These are phyloP conservation scores for Isurus oxyrinchus DNA, from an alignment of 2,113 vertebrate species.

Conservation along the genomic window DNA sequence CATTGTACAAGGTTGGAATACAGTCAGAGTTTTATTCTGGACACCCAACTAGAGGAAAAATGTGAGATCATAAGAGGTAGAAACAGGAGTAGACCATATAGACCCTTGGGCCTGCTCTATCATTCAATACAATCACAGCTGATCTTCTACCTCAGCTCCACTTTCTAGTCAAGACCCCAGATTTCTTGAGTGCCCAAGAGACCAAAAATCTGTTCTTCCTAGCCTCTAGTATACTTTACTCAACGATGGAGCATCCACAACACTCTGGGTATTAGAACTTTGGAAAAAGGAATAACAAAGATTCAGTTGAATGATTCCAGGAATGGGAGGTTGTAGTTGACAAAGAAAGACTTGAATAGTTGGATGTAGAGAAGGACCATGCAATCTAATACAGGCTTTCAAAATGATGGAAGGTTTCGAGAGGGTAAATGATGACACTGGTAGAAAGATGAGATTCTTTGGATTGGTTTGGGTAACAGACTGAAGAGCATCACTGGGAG, in stretches of 20 bases:
- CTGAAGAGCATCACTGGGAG: background rate
- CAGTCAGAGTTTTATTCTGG: background rate
- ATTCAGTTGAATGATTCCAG: background rate
- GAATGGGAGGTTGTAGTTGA: background rate
- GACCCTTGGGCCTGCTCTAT: too few species aligned
- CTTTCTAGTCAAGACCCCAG: too few species aligned
- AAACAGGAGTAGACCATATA: too few species aligned
- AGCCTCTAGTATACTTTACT: too few species aligned
- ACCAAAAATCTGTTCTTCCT: too few species aligned
- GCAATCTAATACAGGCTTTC: background rate
- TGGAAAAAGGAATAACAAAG: background rate
- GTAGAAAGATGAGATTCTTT: background rate
- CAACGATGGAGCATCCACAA: too few species aligned
- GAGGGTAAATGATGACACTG: background rate
- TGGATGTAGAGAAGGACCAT: background rate
- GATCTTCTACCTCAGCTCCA: too few species aligned
- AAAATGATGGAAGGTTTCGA: background rate
- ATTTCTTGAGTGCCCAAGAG: too few species aligned
- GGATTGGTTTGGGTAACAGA: background rate
- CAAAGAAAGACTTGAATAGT: background rate
- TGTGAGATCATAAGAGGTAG: too few species aligned
- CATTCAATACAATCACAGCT: too few species aligned
- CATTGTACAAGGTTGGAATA: background rate
- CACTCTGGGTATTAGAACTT: background rate
- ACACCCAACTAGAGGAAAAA: background rate